Evolutionary conservation across 37 sponge, comb jelly and placozoan genomes (phyloP).

Genomic region (Hexactinellida sp.): DNA sequence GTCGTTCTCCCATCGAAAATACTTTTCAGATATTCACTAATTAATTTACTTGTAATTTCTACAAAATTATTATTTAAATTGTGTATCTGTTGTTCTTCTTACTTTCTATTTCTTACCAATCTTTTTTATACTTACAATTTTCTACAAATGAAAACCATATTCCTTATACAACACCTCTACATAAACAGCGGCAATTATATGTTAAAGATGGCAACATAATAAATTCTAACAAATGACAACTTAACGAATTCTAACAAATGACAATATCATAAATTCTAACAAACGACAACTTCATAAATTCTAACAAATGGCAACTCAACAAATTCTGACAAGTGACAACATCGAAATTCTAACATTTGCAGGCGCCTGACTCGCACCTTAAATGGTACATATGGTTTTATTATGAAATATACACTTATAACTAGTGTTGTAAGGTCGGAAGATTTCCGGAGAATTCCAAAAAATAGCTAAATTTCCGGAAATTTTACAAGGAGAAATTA

Average conservation of each 20-base stretch:
- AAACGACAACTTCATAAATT: not conserved
- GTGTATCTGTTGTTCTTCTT: not conserved
- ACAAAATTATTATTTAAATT: not conserved
- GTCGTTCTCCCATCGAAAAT: constrained; percentile 2
- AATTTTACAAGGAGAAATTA: too few species aligned
- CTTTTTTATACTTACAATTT: not conserved
- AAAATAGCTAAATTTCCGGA: too few species aligned
- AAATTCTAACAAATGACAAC: constrained; percentile 11
- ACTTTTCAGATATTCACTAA: not conserved
- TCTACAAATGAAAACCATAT: constrained; percentile 3
- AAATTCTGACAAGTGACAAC: constrained; percentile 5
- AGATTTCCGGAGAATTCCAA: too few species aligned
- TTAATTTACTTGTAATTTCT: constrained; percentile 9
- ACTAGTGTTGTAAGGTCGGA: too few species aligned
- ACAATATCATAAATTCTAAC: not conserved
- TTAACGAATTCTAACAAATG: constrained; percentile 8
- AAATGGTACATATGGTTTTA: too few species aligned
- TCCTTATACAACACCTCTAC: too few species aligned
- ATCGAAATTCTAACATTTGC: not conserved
- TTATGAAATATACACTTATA: too few species aligned
- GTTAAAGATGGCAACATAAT: not conserved
- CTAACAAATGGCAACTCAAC: constrained; percentile 10
- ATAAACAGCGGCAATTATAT: too few species aligned
- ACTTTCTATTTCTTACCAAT: constrained; percentile 5
- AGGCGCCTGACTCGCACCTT: too few species aligned